Conservation (phyloP, 2,888 invertebrate genomes). For the Coelopa pilipes region DNA sequence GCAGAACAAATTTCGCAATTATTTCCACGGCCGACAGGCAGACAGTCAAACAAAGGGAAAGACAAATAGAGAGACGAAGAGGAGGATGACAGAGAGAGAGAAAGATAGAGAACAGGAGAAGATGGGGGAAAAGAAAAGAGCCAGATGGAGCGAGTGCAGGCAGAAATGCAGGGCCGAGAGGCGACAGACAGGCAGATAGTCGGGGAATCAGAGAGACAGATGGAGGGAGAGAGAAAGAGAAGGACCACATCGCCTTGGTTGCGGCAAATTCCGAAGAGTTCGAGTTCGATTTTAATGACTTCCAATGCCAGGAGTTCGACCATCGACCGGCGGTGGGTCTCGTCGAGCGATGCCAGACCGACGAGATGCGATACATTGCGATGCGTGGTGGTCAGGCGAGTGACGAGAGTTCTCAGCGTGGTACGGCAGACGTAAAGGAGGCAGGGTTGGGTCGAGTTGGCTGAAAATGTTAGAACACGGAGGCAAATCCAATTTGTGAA, state of each 20-base stretch:
- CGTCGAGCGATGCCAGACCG: neutral
- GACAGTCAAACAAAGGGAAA: no score
- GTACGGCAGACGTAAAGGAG: neutral
- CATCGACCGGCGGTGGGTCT: conserved; percentile 12
- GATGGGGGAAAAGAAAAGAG: no score
- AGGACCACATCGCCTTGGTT: neutral
- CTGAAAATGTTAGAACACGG: neutral
- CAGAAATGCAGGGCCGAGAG: no score
- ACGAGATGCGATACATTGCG: conserved; percentile 1
- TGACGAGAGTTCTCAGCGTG: conserved; percentile 9
- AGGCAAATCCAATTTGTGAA: conserved; percentile 17
- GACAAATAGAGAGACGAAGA: no score
- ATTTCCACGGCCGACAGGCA: neutral
- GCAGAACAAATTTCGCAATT: conserved; percentile 12
- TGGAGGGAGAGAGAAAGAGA: no score
- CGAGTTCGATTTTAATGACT: conserved; percentile 7
- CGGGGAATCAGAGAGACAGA: no score
- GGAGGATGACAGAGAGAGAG: no score
- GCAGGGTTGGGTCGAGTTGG: neutral
- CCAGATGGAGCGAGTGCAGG: no score
- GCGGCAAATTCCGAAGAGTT: conserved; percentile 5
- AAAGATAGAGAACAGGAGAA: no score
- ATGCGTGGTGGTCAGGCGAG: no score
- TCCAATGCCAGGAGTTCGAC: neutral
- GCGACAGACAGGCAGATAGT: no score